phyloP scores from a whole-genome alignment of 2,888 invertebrate species.

The Eubasilissa splendida region DNA sequence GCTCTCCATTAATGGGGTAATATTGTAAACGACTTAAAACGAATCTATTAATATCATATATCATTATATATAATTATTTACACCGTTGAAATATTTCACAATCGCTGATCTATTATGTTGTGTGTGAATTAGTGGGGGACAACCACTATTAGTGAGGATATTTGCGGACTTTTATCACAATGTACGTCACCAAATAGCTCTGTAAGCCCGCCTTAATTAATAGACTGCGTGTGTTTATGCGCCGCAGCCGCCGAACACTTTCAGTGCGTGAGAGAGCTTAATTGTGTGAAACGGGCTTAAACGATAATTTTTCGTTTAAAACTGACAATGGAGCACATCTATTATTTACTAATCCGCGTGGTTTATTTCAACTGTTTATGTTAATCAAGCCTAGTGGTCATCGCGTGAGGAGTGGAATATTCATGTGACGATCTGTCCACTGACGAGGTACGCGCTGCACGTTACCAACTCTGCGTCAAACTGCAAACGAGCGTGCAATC shows the following conservation, averaged over 20 bases:
- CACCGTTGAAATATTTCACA: not conserved
- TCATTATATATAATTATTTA: too few species aligned
- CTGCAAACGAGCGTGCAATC: too few species aligned
- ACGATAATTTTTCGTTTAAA: conserved; percentile 41
- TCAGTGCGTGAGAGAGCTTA: conserved; percentile 20
- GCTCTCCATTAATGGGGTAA: too few species aligned
- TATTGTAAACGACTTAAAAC: too few species aligned
- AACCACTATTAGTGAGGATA: conserved; percentile 53
- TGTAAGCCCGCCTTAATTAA: conserved; percentile 57
- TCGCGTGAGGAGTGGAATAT: not conserved
- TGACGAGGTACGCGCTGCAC: not conserved
- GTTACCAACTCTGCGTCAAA: not conserved
- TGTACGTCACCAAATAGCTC: conserved; percentile 55
- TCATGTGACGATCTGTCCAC: not conserved
- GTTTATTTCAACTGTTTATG: conserved; percentile 22
- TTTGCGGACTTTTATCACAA: conserved; percentile 56
- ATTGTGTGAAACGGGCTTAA: conserved; percentile 27
- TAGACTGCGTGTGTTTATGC: conserved; percentile 51
- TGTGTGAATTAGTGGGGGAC: conserved; percentile 43
- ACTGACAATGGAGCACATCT: conserved; percentile 11
- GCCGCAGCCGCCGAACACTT: conserved; percentile 1
- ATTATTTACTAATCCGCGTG: conserved; percentile 12
- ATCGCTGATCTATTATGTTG: conserved; percentile 14
- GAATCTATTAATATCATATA: too few species aligned
- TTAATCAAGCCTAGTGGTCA: not conserved